These are phyloP conservation scores for Planococcus citri DNA, from an alignment of 1,140 invertebrate genomes.

Conservation along the genomic window DNA sequence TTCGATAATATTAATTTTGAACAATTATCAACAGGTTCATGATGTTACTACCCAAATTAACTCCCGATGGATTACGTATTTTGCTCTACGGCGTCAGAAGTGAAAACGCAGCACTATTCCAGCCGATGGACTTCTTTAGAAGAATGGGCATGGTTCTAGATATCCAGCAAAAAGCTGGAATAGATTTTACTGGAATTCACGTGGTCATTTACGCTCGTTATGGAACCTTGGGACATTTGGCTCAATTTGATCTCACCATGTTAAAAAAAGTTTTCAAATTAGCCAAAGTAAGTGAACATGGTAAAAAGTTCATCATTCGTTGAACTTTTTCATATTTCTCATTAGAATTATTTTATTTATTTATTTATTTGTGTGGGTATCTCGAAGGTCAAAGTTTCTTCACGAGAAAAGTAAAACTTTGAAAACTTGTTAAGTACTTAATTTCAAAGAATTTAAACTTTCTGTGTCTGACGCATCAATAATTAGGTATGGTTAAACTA, in stretches of 20 bases:
- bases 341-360: neutral
- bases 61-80: slow-evolving; percentile 21
- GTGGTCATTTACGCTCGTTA: slow-evolving; percentile 16
- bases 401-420: too few relatives aligned
- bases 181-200: slow-evolving; percentile 23
- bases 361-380: neutral
- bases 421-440: neutral
- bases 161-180: slow-evolving; percentile 21
- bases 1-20: neutral
- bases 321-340: too few relatives aligned
- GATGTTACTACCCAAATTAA: slow-evolving; percentile 23
- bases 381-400: too few relatives aligned
- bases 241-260: slow-evolving; percentile 23
- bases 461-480: too few relatives aligned
- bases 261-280: slow-evolving; percentile 23
- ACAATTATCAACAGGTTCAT: slow-evolving; percentile 6
- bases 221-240: slow-evolving; percentile 11
- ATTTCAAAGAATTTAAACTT: too few relatives aligned
- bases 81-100: slow-evolving; percentile 12
- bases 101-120: slow-evolving; percentile 10
- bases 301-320: neutral
- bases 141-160: slow-evolving; percentile 23
- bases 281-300: slow-evolving; percentile 16
- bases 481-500: too few relatives aligned
- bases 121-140: slow-evolving; percentile 21